A percentile compares a stretch with the other conserved stretches of the same genome.
These are phyloP conservation scores for Arvicanthis niloticus DNA, from an alignment of 2,113 vertebrate species.

Conservation along the genomic window DNA sequence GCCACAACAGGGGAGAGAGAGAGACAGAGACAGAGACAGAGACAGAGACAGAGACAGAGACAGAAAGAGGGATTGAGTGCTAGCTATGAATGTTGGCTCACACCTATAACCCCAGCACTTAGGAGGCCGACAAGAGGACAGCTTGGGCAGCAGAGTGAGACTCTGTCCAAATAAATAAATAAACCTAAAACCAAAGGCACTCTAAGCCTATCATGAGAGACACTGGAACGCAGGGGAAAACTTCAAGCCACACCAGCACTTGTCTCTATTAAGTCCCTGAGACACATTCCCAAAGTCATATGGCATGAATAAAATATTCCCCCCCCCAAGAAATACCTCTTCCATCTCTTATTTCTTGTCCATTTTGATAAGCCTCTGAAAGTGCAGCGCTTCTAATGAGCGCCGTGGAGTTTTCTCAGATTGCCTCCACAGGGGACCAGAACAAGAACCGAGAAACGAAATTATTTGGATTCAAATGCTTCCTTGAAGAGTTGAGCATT, in stretches of 20 bases:
- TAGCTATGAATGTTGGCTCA: background rate
- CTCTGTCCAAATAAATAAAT: background rate
- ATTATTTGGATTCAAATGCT: slow-evolving; percentile 76
- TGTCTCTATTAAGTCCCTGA: background rate
- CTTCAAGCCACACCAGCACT: slow-evolving; percentile 3
- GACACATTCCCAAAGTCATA: slow-evolving; percentile 49
- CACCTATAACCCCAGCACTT: background rate
- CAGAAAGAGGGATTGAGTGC: background rate
- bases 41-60: background rate
- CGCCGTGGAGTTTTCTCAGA: slow-evolving; percentile 58
- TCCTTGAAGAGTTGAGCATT: slow-evolving; percentile 58
- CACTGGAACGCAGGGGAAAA: background rate
- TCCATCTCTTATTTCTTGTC: slow-evolving; percentile 47
- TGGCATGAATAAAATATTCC: slow-evolving; percentile 46
- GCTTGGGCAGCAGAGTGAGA: background rate
- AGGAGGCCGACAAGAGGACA: background rate
- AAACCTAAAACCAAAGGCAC: background rate
- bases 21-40: background rate
- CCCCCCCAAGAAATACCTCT: slow-evolving; percentile 33
- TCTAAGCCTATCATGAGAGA: background rate
- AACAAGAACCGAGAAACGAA: slow-evolving; percentile 47
- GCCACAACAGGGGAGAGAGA: no score
- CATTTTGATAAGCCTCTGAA: slow-evolving; percentile 67
- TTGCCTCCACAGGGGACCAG: slow-evolving; percentile 68
- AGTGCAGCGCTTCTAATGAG: slow-evolving; percentile 63